Percentiles rank a stretch among this genome's conserved stretches.
phyloP scores from a whole-genome alignment of 2,888 invertebrate genomes.

The Polydrusus cervinus region DNA sequence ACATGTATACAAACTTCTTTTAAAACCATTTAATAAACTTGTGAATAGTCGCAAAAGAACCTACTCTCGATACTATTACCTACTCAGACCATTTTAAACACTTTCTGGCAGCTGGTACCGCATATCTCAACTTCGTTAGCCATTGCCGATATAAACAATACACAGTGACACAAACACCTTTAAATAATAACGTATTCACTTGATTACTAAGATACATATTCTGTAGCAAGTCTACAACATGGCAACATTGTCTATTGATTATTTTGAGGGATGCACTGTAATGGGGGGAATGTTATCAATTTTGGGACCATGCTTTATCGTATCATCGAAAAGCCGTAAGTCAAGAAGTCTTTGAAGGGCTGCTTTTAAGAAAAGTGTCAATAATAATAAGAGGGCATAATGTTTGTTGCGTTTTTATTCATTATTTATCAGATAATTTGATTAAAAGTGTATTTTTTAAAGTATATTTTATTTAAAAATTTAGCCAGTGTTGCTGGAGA shows the following conservation, averaged over 20 bases:
- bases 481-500: too few species aligned
- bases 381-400: constrained; percentile 44
- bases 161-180: too few species aligned
- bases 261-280: constrained; percentile 38
- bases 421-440: constrained; percentile 33
- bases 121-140: too few species aligned
- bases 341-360: constrained; percentile 46
- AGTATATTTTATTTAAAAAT: neutral
- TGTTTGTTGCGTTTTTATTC: constrained; percentile 23
- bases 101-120: too few species aligned
- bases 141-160: too few species aligned
- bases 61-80: too few species aligned
- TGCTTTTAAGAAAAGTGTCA: constrained; percentile 51
- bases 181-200: too few species aligned
- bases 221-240: neutral
- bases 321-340: constrained; percentile 51
- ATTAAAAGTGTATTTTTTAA: constrained; percentile 12
- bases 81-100: too few species aligned
- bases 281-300: constrained; percentile 46
- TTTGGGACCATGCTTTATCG: constrained; percentile 48
- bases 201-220: neutral
- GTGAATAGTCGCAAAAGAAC: too few species aligned
- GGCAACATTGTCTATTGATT: constrained; percentile 36
- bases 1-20: too few species aligned
- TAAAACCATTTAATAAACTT: too few species aligned